Evolutionary conservation across 2,113 vertebrate genomes (phyloP), one percentile per base, ranked within the genome.

Genomic region (Thomomys bottae): DNA sequence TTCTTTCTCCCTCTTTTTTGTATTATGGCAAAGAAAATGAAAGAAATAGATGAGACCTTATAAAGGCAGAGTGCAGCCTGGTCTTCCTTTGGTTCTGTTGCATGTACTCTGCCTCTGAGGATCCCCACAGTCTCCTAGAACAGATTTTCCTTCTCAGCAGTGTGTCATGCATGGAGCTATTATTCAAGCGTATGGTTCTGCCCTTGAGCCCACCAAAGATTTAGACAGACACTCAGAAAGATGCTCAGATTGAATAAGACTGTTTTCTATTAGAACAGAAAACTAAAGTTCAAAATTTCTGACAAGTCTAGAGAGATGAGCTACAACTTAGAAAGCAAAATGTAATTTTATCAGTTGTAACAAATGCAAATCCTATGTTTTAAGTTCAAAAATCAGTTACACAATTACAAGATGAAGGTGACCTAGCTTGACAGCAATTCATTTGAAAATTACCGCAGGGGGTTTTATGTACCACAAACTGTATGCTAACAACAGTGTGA

Each of bases 401-500:
- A 92, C 72, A 78, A 64, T 87, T 92, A 90, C 26, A 71, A 90
- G 68, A 90, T 84, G 86, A 93, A 96, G 88, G 94, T 95, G 88
- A 93, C 93, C 88, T 94, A 81, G 73, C 77, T 96, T 92, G 81
- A 95, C 26, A 21, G 63, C 88, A 87, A 0, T 93, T 96, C 64
- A 84, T 92, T 66, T 92, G 71, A 82, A 93, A 95, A 94, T 89
- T 80, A 73, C 90, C 68, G 79, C 32, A 7, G 18, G 79, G 88
- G 75, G 32, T 3, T 77, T 59, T 92, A 72, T 93, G 86, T 91
- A 89, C 89, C 81, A 87, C 68, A 90, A 8, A 88, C 28, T 75
- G 15, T 88, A 54, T 14, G n/a, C 78, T 81, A 89, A 88, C 67
- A 95, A 40, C 61, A 49, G 42, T 87, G 26, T 68, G 80, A 76